Percentiles rank a stretch among this genome's conserved stretches.
Evolutionary conservation across 2,888 invertebrate species (phyloP).

Genomic region (Alloscopus bannaensis): DNA sequence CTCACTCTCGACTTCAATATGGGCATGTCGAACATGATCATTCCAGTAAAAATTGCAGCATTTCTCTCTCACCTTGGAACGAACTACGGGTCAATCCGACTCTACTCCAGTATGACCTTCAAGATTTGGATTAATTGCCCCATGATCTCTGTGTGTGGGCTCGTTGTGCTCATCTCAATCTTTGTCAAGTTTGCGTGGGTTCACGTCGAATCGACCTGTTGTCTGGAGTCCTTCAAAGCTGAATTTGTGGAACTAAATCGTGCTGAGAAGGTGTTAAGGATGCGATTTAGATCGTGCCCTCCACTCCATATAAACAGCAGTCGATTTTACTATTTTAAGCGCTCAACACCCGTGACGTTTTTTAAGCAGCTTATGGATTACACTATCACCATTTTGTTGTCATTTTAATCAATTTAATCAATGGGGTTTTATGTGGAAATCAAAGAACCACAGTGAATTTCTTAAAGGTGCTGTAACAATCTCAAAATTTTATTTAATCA

Average conservation of each 20-base stretch:
- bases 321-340: not conserved
- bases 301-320: constrained; percentile 21
- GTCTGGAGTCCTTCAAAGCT: not conserved
- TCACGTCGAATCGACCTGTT: not conserved
- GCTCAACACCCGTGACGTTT: constrained; percentile 2
- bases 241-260: not conserved
- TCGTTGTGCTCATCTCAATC: constrained; percentile 17
- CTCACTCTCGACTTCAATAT: constrained; percentile 27
- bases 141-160: constrained; percentile 30
- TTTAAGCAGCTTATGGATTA: constrained; percentile 4
- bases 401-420: no score
- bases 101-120: constrained; percentile 31
- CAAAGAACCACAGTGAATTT: no score
- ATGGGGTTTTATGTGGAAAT: no score
- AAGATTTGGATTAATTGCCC: constrained; percentile 41
- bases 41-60: constrained; percentile 16
- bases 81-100: constrained; percentile 34
- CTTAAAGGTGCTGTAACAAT: no score
- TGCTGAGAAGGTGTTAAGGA: not conserved
- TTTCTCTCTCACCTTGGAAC: constrained; percentile 37
- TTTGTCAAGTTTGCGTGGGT: constrained; percentile 22
- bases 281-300: not conserved
- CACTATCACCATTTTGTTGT: constrained; percentile 4
- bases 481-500: no score
- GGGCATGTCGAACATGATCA: constrained; percentile 14